These are phyloP conservation scores for Ephydatia muelleri DNA, from an alignment of 37 sponge, comb jelly and placozoan genomes.

Conservation along the genomic window DNA sequence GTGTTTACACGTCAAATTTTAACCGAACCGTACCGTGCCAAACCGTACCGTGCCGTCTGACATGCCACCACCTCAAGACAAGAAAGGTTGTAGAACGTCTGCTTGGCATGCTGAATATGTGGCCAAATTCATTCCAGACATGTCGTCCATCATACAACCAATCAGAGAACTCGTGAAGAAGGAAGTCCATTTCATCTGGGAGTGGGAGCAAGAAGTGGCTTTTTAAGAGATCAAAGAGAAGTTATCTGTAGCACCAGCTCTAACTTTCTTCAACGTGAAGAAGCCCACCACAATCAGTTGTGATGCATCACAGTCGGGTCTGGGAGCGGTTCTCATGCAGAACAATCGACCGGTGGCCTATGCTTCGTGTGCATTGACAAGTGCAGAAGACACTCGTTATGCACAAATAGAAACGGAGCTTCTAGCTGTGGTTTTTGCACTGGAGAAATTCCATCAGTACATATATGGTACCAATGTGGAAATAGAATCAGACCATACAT, in stretches of 20 bases:
- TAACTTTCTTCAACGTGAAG: constrained; percentile 13
- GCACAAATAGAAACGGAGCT: constrained; percentile 46
- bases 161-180: constrained; percentile 9
- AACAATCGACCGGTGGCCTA: constrained; percentile 21
- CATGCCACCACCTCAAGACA: too few species aligned
- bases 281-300: constrained; percentile 3
- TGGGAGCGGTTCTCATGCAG: constrained; percentile 32
- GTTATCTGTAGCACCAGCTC: constrained; percentile 26
- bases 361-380: constrained; percentile 16
- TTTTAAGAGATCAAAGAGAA: constrained; percentile 11
- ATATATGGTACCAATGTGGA: constrained; percentile 21
- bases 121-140: too few species aligned
- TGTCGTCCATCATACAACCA: too few species aligned
- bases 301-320: constrained; percentile 19
- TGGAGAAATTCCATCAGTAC: constrained; percentile 26
- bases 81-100: too few species aligned
- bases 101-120: too few species aligned
- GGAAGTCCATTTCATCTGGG: constrained; percentile 7
- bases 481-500: constrained; percentile 35
- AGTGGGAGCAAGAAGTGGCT: constrained; percentile 5
- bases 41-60: too few species aligned
- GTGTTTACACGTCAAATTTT: too few species aligned
- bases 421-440: constrained; percentile 40
- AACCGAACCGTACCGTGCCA: too few species aligned
- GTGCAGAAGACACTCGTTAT: constrained; percentile 13